A percentile compares a stretch with the other conserved stretches of the same genome.
phyloP scores from a whole-genome alignment of 1,140 invertebrate genomes.

The Sitobion miscanthi region DNA sequence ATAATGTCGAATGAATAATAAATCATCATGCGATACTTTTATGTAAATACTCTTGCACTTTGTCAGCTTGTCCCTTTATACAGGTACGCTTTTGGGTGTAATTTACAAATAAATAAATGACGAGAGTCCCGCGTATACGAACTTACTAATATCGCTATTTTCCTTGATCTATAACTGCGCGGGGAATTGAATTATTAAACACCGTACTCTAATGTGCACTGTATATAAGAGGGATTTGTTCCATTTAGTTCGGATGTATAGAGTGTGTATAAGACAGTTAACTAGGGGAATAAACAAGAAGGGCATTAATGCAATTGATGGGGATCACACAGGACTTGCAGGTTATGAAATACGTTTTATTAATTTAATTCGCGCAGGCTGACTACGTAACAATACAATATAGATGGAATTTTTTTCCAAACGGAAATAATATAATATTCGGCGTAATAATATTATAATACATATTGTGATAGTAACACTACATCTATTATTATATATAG shows the following conservation, averaged over 20 bases:
- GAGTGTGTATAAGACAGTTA: background rate
- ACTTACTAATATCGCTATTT: slow-evolving; percentile 14
- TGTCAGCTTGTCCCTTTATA: background rate
- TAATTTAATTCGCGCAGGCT: background rate
- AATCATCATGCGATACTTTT: background rate
- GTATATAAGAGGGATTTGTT: slow-evolving; percentile 8
- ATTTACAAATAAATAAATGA: slow-evolving; percentile 11
- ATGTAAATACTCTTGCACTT: background rate
- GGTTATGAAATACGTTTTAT: slow-evolving; percentile 2
- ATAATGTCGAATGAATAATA: background rate
- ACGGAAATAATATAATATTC: background rate
- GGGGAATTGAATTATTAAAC: slow-evolving; percentile 42
- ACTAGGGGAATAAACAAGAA: slow-evolving; percentile 33
- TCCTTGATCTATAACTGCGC: background rate
- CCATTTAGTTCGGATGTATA: background rate
- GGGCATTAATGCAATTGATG: slow-evolving; percentile 33
- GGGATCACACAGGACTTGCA: background rate
- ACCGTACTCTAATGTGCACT: background rate
- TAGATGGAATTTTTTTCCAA: background rate
- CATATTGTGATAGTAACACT: no score
- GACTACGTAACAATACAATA: background rate
- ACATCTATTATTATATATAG: no score
- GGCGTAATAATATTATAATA: no score
- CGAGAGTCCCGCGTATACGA: background rate
- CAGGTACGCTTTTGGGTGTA: background rate